These are phyloP conservation scores for Tamandua tetradactyla DNA, from an alignment of 2,797 vertebrate species.

Conservation along the genomic window DNA sequence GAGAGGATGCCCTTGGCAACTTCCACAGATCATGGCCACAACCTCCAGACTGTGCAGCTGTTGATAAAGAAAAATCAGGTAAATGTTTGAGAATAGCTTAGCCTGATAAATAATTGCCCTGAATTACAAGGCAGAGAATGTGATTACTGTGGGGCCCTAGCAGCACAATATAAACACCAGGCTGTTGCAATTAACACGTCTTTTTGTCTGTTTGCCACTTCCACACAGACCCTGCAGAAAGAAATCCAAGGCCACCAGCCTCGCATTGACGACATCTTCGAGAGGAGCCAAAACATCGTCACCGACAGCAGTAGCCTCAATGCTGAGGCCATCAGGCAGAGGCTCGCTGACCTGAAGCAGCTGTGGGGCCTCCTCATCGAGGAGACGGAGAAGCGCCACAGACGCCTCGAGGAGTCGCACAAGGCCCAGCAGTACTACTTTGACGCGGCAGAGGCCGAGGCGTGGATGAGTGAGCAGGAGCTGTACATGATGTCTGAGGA, in stretches of 20 bases:
- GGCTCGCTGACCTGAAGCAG: slow-evolving; percentile 90
- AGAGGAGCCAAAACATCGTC: slow-evolving; percentile 93
- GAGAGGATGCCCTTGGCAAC: slow-evolving; percentile 96
- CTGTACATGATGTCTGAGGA: slow-evolving; percentile 99
- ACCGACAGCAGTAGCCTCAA: slow-evolving; percentile 87
- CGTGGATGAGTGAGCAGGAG: slow-evolving; percentile 99
- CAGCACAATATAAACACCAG: neutral
- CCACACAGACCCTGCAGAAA: slow-evolving; percentile 94
- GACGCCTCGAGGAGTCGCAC: slow-evolving; percentile 94
- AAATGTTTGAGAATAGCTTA: neutral
- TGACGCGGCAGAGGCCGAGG: slow-evolving; percentile 96
- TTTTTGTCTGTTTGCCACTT: neutral
- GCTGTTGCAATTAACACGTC: neutral
- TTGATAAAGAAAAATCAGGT: slow-evolving; percentile 99
- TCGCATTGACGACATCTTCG: slow-evolving; percentile 97
- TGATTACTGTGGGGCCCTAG: neutral
- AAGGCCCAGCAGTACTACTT: slow-evolving; percentile 98
- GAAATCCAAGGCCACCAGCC: slow-evolving; percentile 98
- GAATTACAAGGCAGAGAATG: neutral
- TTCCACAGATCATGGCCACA: slow-evolving; percentile 97
- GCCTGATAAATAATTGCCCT: neutral
- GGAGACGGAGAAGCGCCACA: slow-evolving; percentile 94
- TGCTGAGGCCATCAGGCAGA: slow-evolving; percentile 89
- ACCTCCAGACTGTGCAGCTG: slow-evolving; percentile 97
- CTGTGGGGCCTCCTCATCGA: slow-evolving; percentile 93